Evolutionary conservation across 2,113 vertebrate species (phyloP).

Genomic region (Antennarius striatus): DNA sequence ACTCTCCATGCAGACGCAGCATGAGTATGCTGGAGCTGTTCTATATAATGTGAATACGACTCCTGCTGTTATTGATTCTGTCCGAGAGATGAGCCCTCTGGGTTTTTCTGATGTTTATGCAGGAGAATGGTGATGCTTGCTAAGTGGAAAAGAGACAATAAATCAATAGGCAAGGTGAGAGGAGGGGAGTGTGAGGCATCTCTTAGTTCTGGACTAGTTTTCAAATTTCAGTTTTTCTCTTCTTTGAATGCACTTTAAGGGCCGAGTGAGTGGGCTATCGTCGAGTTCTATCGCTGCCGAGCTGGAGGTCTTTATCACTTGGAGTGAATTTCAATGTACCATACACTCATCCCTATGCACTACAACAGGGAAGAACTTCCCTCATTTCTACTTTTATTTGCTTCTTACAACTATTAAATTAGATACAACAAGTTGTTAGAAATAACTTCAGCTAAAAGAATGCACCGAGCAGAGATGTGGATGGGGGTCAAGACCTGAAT

Average conservation of each 20-base stretch:
- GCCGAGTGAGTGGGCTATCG: conserved; percentile 12
- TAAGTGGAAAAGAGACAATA: conserved; percentile 75
- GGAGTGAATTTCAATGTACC: neutral
- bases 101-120: conserved; percentile 78
- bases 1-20: conserved; percentile 30
- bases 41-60: conserved; percentile 73
- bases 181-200: conserved; percentile 32
- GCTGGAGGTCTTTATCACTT: neutral
- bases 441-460: too few species aligned
- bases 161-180: conserved; percentile 74
- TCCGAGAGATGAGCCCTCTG: conserved; percentile 73
- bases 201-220: conserved; percentile 56
- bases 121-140: conserved; percentile 74
- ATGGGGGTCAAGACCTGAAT: too few species aligned
- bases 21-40: conserved; percentile 68
- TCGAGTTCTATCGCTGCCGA: conserved; percentile 2
- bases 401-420: too few species aligned
- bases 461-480: too few species aligned
- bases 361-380: neutral
- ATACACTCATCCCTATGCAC: too few species aligned
- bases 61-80: conserved; percentile 74
- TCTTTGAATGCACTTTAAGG: conserved; percentile 46
- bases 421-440: too few species aligned
- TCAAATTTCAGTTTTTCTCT: conserved; percentile 63
- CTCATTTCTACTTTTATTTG: neutral